phyloP scores from a whole-genome alignment of 2,888 invertebrate genomes.

The Drosophila meridionalis region DNA sequence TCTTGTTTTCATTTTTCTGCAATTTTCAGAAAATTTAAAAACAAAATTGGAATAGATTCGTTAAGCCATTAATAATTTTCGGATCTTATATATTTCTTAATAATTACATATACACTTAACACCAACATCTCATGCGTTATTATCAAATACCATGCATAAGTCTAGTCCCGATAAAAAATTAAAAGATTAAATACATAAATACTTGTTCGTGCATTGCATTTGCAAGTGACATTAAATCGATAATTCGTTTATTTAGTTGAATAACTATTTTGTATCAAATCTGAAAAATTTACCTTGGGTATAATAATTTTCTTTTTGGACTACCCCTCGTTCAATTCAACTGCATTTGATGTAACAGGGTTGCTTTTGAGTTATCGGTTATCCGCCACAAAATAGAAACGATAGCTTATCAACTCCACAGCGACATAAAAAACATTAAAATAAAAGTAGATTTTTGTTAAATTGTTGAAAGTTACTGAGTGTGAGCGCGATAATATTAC shows the following conservation, averaged over 20 bases:
- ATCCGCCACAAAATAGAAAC: slow-evolving; percentile 45
- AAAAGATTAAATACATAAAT: background rate
- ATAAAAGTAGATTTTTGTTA: slow-evolving; percentile 41
- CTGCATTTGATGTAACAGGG: slow-evolving; percentile 4
- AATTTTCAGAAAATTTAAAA: no score
- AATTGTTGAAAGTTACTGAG: slow-evolving; percentile 32
- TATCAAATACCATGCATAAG: background rate
- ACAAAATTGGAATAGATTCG: background rate
- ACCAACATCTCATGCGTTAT: background rate
- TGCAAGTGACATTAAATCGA: background rate
- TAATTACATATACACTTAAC: background rate
- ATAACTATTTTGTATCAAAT: no score
- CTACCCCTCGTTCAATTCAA: background rate
- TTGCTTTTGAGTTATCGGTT: slow-evolving; percentile 25
- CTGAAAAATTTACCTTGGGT: background rate
- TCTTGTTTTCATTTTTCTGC: no score
- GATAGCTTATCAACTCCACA: slow-evolving; percentile 53
- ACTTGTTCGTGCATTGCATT: background rate
- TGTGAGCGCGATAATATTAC: slow-evolving; percentile 33
- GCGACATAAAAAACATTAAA: slow-evolving; percentile 60
- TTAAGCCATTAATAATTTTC: background rate
- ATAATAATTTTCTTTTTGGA: background rate
- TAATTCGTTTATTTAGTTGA: background rate
- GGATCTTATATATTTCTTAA: background rate
- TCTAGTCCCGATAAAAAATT: background rate